A percentile compares a stretch with the other conserved stretches of the same genome.
Evolutionary conservation across 1,140 invertebrate species (phyloP).

Genomic region (Homarus americanus): DNA sequence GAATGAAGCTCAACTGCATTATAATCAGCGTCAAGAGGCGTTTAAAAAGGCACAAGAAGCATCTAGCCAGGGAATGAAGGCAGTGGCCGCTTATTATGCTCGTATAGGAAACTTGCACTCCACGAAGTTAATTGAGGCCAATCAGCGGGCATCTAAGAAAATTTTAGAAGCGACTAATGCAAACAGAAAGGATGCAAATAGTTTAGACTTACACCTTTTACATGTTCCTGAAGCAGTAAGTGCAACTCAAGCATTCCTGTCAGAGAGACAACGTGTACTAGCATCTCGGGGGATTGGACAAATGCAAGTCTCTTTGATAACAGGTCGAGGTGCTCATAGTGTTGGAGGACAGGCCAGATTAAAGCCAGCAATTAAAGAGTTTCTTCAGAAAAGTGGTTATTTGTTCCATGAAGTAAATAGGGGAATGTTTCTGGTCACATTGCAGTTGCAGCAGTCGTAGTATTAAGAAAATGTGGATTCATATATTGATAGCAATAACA

Average conservation of each 20-base stretch:
- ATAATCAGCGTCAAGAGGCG: conserved; percentile 55
- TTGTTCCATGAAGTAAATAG: conserved; percentile 51
- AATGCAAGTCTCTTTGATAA: conserved; percentile 59
- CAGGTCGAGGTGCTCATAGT: conserved; percentile 61
- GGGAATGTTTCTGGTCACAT: conserved; percentile 53
- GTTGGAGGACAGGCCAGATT: conserved; percentile 50
- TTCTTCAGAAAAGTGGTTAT: conserved; percentile 42
- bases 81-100: conserved; percentile 59
- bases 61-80: conserved; percentile 54
- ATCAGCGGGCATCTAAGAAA: conserved; percentile 62
- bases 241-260: conserved; percentile 58
- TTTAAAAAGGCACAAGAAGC: conserved; percentile 65
- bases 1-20: conserved; percentile 58
- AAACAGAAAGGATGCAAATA: conserved; percentile 51
- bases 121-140: conserved; percentile 45
- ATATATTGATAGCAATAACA: neutral
- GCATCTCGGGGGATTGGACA: conserved; percentile 24
- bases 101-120: conserved; percentile 57
- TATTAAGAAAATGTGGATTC: neutral
- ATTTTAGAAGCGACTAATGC: conserved; percentile 61
- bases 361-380: conserved; percentile 59
- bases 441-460: neutral
- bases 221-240: conserved; percentile 60
- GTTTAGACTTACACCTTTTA: conserved; percentile 56
- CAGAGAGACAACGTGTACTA: conserved; percentile 40